Base-by-base conservation (phyloP, 2,113 vertebrate species). In the Oryzias curvinotus region DNA sequence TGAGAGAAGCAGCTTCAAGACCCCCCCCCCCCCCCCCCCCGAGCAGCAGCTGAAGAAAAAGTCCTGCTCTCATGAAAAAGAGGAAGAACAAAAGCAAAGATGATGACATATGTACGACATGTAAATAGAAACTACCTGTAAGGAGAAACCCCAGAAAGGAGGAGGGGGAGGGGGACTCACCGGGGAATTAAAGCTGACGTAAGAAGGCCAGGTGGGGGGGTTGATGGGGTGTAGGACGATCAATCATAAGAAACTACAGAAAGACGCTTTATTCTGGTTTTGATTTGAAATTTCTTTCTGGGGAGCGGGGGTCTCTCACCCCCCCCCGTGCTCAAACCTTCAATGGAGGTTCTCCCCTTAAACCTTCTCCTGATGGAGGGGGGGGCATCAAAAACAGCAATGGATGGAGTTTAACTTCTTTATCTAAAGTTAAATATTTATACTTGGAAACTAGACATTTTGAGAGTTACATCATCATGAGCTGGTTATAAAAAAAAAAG, bases 251-350 rank as follows among this genome's bases (percentile, higher is more conserved):
- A 83, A 87, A 87, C 65, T 65, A 82, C 30, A 7, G 7, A 88
- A 81, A 80, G 71, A 78, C 65, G 26, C 89, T 92, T 89, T 91
- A 87, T 90, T 89, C 85, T 88, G 73, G 71, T 78, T 77, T 75
- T 85, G 88, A 90, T 85, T 85, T 83, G 78, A 72, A 71, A 75
- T 57, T 30, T 83, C 76, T 75, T 83, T 52, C 78, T 57, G 76
- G 68, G 69, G 64, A 61, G 69, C 61, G 7, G 60, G 58, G 79
- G 82, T 82, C 77, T 65, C 74, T 26, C 60, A 84, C 84, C 83
- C 80, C 83, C 87, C 75, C 73, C 80, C 84, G 87, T 75, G 84
- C 89, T 71, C 70, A 73, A 73, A 89, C 87, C 76, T 89, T 87
- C 88, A 81, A 90, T 82, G 75, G 82, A 87, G 88, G 83, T 82